Conservation (phyloP, 2,113 vertebrate genomes). For the Panthera tigris region DNA sequence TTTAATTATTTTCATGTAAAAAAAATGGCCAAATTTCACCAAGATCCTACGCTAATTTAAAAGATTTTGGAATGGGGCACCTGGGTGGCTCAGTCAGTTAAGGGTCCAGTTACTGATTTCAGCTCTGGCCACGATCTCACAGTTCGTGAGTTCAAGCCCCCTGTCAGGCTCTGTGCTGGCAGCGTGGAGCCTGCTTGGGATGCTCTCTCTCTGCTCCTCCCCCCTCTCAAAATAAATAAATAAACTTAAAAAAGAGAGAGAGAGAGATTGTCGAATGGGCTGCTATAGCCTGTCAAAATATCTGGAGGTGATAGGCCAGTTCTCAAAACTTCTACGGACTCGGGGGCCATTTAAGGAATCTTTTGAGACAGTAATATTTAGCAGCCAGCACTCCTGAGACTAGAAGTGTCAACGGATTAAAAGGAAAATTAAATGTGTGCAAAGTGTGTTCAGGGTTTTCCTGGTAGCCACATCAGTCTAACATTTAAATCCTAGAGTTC, state of each 20-base stretch:
- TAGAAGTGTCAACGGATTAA: neutral
- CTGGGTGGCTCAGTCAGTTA: too few species aligned
- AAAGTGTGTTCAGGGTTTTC: neutral
- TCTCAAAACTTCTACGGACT: neutral
- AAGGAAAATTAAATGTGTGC: neutral
- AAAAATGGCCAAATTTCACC: neutral
- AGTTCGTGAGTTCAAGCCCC: too few species aligned
- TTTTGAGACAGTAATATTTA: neutral
- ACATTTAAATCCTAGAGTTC: neutral
- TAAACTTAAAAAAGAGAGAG: too few species aligned
- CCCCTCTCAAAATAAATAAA: too few species aligned
- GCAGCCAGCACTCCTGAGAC: neutral
- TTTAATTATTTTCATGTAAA: neutral
- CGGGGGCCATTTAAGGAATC: neutral
- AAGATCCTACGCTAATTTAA: neutral
- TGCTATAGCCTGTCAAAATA: neutral
- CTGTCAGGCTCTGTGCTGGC: too few species aligned
- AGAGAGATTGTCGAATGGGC: neutral
- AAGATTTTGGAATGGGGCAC: neutral
- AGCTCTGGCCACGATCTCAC: too few species aligned
- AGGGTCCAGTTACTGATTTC: too few species aligned
- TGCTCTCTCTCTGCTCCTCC: too few species aligned
- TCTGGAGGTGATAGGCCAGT: neutral
- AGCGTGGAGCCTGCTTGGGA: too few species aligned
- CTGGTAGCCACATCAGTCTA: neutral